These are phyloP conservation scores for Chinchilla lanigera DNA, from an alignment of 2,113 vertebrate species.

Conservation along the genomic window DNA sequence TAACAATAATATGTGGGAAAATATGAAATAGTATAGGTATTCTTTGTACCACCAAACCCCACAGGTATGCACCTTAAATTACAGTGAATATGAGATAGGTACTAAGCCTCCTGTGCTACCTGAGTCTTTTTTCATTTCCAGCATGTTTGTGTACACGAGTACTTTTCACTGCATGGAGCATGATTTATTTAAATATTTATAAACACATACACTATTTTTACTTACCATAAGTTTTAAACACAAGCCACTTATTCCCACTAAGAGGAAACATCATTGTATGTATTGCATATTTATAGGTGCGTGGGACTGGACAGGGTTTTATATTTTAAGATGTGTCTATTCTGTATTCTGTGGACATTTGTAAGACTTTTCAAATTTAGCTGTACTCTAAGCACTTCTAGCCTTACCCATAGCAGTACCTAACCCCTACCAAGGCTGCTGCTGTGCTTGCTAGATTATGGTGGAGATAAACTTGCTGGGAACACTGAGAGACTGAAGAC, in stretches of 20 bases:
- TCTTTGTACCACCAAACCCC: not conserved
- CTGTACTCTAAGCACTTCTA: not conserved
- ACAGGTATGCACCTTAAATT: not conserved
- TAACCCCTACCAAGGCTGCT: not conserved
- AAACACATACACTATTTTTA: not conserved
- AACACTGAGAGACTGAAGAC: not conserved
- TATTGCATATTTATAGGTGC: not conserved
- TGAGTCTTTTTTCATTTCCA: not conserved
- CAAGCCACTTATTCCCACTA: not conserved
- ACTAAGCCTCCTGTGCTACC: not conserved
- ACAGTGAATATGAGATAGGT: not conserved
- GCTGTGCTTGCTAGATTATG: not conserved
- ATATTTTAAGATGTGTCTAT: not conserved
- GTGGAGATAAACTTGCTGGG: not conserved
- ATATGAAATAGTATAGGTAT: not conserved
- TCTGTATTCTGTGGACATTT: not conserved
- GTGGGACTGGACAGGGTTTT: not conserved
- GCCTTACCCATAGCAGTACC: not conserved
- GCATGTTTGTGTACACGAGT: not conserved
- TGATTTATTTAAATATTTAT: not conserved
- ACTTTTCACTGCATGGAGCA: not conserved
- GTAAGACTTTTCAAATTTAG: not conserved
- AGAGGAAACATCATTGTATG: not conserved
- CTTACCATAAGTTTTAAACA: conserved; percentile 13
- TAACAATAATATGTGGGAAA: not conserved